phyloP scores from a whole-genome alignment of 2,888 invertebrate species.

The Mycalesis mineus region DNA sequence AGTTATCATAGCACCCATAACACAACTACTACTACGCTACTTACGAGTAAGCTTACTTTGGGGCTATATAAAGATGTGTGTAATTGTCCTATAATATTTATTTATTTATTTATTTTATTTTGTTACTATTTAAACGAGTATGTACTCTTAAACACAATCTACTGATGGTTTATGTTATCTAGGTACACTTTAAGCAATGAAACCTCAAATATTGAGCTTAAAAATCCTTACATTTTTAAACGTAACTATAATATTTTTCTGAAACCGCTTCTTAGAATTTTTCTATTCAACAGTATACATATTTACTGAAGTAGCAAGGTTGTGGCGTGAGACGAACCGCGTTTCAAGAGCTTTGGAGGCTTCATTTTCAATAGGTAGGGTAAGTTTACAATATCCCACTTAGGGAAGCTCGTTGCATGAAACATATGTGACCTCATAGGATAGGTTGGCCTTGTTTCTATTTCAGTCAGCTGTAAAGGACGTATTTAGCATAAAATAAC shows the following conservation, averaged over 20 bases:
- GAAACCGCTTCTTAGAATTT: not conserved
- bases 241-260: not conserved
- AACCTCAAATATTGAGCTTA: no score
- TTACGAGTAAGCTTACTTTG: no score
- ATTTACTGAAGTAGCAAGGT: not conserved
- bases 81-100: no score
- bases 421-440: slow-evolving; percentile 29
- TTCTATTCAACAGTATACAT: not conserved
- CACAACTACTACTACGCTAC: no score
- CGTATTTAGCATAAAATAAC: slow-evolving; percentile 52
- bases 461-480: slow-evolving; percentile 57
- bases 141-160: no score
- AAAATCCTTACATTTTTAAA: no score
- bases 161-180: no score
- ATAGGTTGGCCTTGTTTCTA: slow-evolving; percentile 56
- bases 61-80: no score
- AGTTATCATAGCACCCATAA: no score
- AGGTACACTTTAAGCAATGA: no score
- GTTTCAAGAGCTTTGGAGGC: slow-evolving; percentile 3
- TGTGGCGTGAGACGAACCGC: not conserved
- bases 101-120: no score
- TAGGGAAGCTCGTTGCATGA: slow-evolving; percentile 11
- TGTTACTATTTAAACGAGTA: no score
- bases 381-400: slow-evolving; percentile 18
- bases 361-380: slow-evolving; percentile 17